Evolutionary conservation across 2,113 vertebrate genomes (phyloP).

Genomic region (Mastomys coucha): DNA sequence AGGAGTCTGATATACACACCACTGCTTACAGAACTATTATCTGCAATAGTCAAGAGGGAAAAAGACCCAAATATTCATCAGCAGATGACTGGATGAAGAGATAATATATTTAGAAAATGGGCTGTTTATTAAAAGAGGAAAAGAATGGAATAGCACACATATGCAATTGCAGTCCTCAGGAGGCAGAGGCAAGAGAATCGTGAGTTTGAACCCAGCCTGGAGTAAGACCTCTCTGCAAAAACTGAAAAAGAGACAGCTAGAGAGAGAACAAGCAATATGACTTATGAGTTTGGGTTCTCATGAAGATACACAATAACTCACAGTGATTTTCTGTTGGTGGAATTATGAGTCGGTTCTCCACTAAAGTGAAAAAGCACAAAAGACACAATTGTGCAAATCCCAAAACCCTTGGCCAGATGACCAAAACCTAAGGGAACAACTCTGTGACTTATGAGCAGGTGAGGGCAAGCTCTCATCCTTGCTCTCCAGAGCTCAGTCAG

Average conservation of each 20-base stretch:
- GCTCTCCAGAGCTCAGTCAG: not conserved
- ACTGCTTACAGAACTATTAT: not conserved
- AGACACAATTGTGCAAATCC: constrained; percentile 37
- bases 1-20: not conserved
- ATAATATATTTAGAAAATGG: not conserved
- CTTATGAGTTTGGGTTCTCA: not conserved
- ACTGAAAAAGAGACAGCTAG: not conserved
- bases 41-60: not conserved
- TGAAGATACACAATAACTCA: not conserved
- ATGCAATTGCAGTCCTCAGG: not conserved
- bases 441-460: not conserved
- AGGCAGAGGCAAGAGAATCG: not conserved
- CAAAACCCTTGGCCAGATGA: constrained; percentile 51
- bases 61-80: not conserved
- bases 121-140: not conserved
- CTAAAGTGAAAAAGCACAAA: constrained; percentile 32
- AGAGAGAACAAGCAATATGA: not conserved
- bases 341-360: constrained; percentile 31
- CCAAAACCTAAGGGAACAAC: not conserved
- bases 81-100: not conserved
- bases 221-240: not conserved
- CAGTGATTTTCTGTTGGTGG: not conserved
- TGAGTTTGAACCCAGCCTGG: not conserved
- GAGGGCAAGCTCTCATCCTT: not conserved
- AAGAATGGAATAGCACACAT: not conserved